Evolutionary conservation across 2,888 invertebrate genomes (phyloP).

Genomic region (Bedellia somnulentella): DNA sequence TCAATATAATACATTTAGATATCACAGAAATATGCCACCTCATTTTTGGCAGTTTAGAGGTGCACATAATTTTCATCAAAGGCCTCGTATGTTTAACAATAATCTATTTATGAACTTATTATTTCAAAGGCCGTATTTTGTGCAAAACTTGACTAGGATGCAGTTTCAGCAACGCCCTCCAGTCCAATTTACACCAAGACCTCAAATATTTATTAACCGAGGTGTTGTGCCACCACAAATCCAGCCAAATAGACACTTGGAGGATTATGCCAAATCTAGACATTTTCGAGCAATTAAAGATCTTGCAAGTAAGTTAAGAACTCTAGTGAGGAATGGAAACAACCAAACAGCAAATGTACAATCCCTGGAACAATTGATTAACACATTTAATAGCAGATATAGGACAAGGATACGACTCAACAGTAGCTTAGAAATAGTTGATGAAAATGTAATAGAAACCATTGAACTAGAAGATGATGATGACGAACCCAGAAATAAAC

Average conservation of each 20-base stretch:
- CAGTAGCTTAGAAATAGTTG: slow-evolving; percentile 18
- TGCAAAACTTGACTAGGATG: slow-evolving; percentile 14
- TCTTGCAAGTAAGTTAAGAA: slow-evolving; percentile 20
- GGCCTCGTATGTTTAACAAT: slow-evolving; percentile 9
- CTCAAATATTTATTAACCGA: too few relatives aligned
- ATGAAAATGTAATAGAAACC: slow-evolving; percentile 28
- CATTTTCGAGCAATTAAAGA: slow-evolving; percentile 24
- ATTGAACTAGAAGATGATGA: slow-evolving; percentile 29
- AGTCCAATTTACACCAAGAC: slow-evolving; percentile 16
- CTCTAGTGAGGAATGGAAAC: slow-evolving; percentile 14
- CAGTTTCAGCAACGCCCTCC: too few relatives aligned
- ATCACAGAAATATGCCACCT: too few relatives aligned
- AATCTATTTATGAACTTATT: slow-evolving; percentile 21
- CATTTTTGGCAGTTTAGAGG: too few relatives aligned
- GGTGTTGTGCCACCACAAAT: too few relatives aligned
- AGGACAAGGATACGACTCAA: slow-evolving; percentile 22
- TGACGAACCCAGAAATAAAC: slow-evolving; percentile 23
- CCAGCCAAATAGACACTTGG: too few relatives aligned
- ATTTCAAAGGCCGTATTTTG: slow-evolving; percentile 20
- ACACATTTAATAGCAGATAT: slow-evolving; percentile 30
- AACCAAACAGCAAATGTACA: slow-evolving; percentile 16
- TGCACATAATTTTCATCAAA: too few relatives aligned
- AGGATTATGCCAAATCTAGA: neutral
- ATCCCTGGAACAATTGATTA: slow-evolving; percentile 21
- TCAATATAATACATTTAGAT: too few relatives aligned